phyloP scores from a whole-genome alignment of 2,797 vertebrate species.

The Notamacropus eugenii region DNA sequence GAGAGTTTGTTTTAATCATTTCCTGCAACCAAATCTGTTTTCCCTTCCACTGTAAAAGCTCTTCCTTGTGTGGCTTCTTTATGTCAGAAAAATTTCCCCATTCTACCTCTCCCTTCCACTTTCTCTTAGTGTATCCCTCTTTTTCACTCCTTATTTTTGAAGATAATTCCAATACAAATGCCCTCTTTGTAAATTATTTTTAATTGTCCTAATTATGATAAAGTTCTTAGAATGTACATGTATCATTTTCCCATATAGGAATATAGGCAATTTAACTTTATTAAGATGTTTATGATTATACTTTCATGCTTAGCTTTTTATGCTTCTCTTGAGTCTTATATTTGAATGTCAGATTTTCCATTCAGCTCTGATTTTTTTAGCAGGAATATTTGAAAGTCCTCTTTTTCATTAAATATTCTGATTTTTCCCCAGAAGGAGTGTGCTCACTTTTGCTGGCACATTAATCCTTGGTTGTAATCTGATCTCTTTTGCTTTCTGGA shows the following conservation, averaged over 20 bases:
- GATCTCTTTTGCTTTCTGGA: not conserved
- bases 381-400: not conserved
- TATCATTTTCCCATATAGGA: not conserved
- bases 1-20: not conserved
- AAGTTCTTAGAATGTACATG: not conserved
- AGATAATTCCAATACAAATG: not conserved
- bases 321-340: not conserved
- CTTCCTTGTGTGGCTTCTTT: not conserved
- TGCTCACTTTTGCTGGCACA: not conserved
- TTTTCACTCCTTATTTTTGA: not conserved
- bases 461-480: not conserved
- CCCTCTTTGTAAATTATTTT: not conserved
- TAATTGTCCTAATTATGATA: not conserved
- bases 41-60: not conserved
- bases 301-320: not conserved
- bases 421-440: not conserved
- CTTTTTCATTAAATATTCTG: not conserved
- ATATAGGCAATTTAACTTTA: not conserved
- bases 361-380: not conserved
- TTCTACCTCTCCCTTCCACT: not conserved
- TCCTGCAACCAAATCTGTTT: not conserved
- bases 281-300: not conserved
- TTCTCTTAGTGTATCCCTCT: not conserved
- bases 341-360: not conserved
- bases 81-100: not conserved